Evolutionary conservation across 2,113 vertebrate genomes (phyloP).

Genomic region (Brienomyrus longianalis): DNA sequence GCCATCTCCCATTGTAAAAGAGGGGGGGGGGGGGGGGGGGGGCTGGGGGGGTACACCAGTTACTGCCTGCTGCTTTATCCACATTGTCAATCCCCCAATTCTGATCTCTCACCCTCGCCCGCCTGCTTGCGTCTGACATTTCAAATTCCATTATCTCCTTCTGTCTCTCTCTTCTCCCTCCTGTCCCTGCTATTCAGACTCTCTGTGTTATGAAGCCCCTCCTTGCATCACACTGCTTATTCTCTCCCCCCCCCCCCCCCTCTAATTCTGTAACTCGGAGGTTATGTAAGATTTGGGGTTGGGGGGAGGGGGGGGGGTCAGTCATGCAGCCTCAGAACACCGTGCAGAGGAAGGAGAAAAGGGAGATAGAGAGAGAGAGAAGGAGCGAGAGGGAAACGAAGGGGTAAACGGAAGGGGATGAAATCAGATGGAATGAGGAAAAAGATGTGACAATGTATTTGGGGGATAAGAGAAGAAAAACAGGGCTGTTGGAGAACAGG

Average conservation of each 20-base stretch:
- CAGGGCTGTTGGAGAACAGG: neutral
- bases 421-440: neutral
- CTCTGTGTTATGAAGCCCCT: constrained; percentile 3
- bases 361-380: constrained; percentile 1
- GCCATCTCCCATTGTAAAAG: too few relatives aligned
- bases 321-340: constrained; percentile 37
- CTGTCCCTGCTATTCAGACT: neutral
- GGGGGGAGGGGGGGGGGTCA: constrained; percentile 43
- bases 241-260: constrained; percentile 19
- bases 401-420: neutral
- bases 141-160: neutral
- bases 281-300: constrained; percentile 60
- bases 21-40: constrained; percentile 4
- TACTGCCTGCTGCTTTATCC: constrained; percentile 13
- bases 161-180: neutral
- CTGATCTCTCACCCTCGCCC: neutral
- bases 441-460: neutral
- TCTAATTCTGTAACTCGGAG: constrained; percentile 53
- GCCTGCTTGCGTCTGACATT: neutral
- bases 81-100: constrained; percentile 19
- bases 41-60: neutral
- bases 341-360: constrained; percentile 29
- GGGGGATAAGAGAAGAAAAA: neutral
- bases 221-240: neutral
- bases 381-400: neutral